Evolutionary conservation across 1,140 invertebrate species (phyloP).

Genomic region (Danaus plexippus): DNA sequence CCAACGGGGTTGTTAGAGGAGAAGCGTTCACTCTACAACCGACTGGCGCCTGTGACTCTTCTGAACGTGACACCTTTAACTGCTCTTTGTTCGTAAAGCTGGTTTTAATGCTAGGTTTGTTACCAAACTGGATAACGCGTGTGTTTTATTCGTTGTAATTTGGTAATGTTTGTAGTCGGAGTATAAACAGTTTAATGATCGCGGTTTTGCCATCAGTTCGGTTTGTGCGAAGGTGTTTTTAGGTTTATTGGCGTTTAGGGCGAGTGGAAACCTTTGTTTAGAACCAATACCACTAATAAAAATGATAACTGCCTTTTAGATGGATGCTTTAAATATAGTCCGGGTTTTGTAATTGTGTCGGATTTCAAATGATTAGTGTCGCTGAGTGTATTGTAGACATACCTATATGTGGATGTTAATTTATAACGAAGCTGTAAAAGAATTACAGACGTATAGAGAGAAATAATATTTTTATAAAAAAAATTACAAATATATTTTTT

Average conservation of each 20-base stretch:
- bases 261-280: slow-evolving; percentile 64
- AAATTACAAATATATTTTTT: slow-evolving; percentile 5
- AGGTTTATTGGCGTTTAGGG: slow-evolving; percentile 58
- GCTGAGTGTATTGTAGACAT: slow-evolving; percentile 3
- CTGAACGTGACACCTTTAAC: slow-evolving; percentile 46
- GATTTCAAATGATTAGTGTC: slow-evolving; percentile 14
- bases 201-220: slow-evolving; percentile 52
- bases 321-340: slow-evolving; percentile 28
- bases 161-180: slow-evolving; percentile 46
- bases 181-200: slow-evolving; percentile 48
- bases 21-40: slow-evolving; percentile 57
- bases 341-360: slow-evolving; percentile 28
- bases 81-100: slow-evolving; percentile 61
- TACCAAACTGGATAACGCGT: slow-evolving; percentile 42
- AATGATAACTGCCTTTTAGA: slow-evolving; percentile 42
- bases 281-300: slow-evolving; percentile 49
- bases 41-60: slow-evolving; percentile 43
- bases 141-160: slow-evolving; percentile 62
- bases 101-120: slow-evolving; percentile 43
- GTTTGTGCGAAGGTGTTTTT: slow-evolving; percentile 65
- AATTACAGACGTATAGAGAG: too few relatives aligned
- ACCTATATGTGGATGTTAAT: too few relatives aligned
- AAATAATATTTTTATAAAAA: too few relatives aligned
- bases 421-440: too few relatives aligned
- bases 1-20: slow-evolving; percentile 57